These are phyloP conservation scores for Microchrysa polita DNA, from an alignment of 2,888 invertebrate species.

Conservation along the genomic window DNA sequence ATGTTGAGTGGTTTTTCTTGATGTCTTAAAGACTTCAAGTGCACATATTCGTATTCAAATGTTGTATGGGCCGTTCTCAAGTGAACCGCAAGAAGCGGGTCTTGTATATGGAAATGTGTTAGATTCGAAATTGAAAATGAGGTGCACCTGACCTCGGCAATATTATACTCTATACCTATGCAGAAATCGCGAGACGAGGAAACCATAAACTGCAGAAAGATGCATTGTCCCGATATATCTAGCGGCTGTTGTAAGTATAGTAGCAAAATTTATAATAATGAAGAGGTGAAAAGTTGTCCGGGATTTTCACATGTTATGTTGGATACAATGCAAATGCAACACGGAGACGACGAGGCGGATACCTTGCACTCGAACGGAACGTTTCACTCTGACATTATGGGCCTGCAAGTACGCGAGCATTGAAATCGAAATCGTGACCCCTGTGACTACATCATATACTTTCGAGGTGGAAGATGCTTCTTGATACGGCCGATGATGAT, in stretches of 20 bases:
- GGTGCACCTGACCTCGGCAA: not conserved
- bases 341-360: not conserved
- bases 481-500: too few relatives aligned
- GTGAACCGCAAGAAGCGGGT: conserved; percentile 22
- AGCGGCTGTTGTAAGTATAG: too few relatives aligned
- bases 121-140: conserved; percentile 19
- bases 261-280: too few relatives aligned
- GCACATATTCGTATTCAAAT: too few relatives aligned
- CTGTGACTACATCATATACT: too few relatives aligned
- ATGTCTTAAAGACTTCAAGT: conserved; percentile 2
- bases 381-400: conserved; percentile 5
- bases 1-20: not conserved
- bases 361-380: not conserved
- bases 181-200: not conserved
- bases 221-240: not conserved
- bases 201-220: not conserved
- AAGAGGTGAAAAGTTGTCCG: too few relatives aligned
- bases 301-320: not conserved
- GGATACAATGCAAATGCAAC: not conserved
- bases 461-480: conserved; percentile 34
- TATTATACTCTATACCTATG: too few relatives aligned
- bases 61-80: conserved; percentile 11
- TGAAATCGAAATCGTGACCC: conserved; percentile 54
- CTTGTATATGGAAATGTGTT: conserved; percentile 20
- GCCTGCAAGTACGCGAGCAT: conserved; percentile 4